Evolutionary conservation across 2,888 invertebrate genomes (phyloP).

Genomic region (Eupithecia dodoneata): DNA sequence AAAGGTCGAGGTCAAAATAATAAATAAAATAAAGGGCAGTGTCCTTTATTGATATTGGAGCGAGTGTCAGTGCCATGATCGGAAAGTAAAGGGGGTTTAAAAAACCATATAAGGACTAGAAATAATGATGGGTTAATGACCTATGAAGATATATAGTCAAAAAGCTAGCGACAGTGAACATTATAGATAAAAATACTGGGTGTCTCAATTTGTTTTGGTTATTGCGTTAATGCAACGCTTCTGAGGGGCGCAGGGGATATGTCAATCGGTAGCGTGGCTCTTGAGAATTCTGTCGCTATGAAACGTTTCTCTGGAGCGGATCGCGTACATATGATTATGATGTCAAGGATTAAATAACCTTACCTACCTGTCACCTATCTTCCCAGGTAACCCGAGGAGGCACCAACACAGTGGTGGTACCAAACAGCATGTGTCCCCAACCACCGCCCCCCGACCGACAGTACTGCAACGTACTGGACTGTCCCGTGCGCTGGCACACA

Average conservation of each 20-base stretch:
- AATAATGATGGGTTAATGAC: too few species aligned
- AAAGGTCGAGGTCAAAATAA: neutral
- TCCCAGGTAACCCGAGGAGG: slow-evolving; percentile 91
- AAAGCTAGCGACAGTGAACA: too few species aligned
- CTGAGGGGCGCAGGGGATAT: too few species aligned
- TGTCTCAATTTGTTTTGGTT: too few species aligned
- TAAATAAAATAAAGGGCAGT: neutral
- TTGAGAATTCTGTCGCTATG: too few species aligned
- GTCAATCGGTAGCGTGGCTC: too few species aligned
- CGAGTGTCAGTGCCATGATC: neutral
- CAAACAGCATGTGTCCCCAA: slow-evolving; percentile 96
- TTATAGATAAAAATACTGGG: too few species aligned
- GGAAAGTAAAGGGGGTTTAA: too few species aligned
- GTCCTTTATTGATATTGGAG: neutral
- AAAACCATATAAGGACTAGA: too few species aligned
- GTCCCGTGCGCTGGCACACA: slow-evolving; percentile 95
- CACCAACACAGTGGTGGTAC: slow-evolving; percentile 95
- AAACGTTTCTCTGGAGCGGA: too few species aligned
- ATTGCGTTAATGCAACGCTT: too few species aligned
- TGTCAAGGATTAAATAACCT: neutral
- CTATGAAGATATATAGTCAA: too few species aligned
- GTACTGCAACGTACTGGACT: slow-evolving; percentile 96
- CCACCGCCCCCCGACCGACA: slow-evolving; percentile 95
- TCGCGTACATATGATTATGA: neutral
- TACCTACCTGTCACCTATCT: neutral